A percentile compares a stretch with the other conserved stretches of the same genome.
Conservation (phyloP, 2,888 invertebrate genomes). For the Drosophila mimetica region DNA sequence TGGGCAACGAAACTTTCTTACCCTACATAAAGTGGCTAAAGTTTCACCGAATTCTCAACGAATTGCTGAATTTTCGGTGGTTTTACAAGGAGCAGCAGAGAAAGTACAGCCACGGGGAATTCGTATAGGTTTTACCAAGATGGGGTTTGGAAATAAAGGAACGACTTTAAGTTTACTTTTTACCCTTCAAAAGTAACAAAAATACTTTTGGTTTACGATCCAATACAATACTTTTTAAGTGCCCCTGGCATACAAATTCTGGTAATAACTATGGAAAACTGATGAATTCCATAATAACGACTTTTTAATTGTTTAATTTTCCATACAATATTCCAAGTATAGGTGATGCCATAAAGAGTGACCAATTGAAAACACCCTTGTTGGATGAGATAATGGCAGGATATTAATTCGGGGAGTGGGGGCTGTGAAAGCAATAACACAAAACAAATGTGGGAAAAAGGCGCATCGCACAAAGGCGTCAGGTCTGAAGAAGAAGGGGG, state of each 20-base stretch:
- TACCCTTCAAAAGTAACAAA: too few species aligned
- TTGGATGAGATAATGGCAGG: conserved; percentile 3
- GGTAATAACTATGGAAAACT: neutral
- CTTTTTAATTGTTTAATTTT: neutral
- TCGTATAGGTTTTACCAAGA: neutral
- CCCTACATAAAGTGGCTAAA: conserved; percentile 13
- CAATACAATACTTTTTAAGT: conserved; percentile 1
- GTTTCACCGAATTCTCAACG: neutral
- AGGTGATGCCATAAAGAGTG: neutral
- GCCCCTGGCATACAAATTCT: neutral
- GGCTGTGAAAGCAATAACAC: conserved; percentile 25
- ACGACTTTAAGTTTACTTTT: too few species aligned
- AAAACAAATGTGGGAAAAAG: conserved; percentile 35
- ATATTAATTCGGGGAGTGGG: neutral
- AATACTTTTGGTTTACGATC: neutral
- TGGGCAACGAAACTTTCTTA: conserved; percentile 14
- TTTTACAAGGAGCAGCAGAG: neutral
- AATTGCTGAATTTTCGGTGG: neutral
- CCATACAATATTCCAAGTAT: neutral
- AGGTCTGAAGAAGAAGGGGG: neutral
- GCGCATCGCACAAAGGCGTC: conserved; percentile 11
- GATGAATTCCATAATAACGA: neutral
- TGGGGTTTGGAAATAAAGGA: neutral
- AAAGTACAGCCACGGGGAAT: neutral
- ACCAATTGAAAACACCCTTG: conserved; percentile 15